Evolutionary conservation across 1,140 invertebrate species (phyloP).

Genomic region (Gyrodactylus salaris): DNA sequence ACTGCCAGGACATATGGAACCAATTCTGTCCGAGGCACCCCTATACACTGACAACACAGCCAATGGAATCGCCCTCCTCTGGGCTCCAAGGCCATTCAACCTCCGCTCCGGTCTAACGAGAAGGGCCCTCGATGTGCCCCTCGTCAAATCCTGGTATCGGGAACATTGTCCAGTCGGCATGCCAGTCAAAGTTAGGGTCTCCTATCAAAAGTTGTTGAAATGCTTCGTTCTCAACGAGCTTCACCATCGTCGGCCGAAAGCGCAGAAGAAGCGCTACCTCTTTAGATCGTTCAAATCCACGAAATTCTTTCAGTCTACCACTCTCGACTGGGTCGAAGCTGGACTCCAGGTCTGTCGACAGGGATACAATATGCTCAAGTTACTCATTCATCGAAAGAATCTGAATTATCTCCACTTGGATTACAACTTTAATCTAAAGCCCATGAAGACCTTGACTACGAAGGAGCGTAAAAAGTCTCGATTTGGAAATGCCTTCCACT

Average conservation of each 20-base stretch:
- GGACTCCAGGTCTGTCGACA: conserved; percentile 58
- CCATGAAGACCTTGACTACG: conserved; percentile 90
- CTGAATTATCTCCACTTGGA: conserved; percentile 95
- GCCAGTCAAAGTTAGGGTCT: conserved; percentile 91
- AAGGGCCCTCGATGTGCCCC: conserved; percentile 67
- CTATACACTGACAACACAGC: conserved; percentile 92
- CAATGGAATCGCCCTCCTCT: conserved; percentile 84
- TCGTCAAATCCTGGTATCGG: conserved; percentile 72
- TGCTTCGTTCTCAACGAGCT: conserved; percentile 88
- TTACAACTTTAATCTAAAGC: conserved; percentile 98
- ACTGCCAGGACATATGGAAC: conserved; percentile 49
- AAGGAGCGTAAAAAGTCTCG: conserved; percentile 95
- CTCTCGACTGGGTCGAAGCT: conserved; percentile 79
- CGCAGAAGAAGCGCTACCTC: conserved; percentile 82
- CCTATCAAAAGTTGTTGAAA: conserved; percentile 89
- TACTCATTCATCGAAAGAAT: conserved; percentile 94
- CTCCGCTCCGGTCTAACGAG: conserved; percentile 45
- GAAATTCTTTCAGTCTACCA: conserved; percentile 98
- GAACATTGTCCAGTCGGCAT: conserved; percentile 92
- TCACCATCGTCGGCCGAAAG: conserved; percentile 78
- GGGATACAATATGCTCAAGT: conserved; percentile 96
- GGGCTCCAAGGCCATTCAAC: conserved; percentile 89
- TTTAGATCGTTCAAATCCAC: conserved; percentile 97
- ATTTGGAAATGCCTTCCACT: conserved; percentile 96
- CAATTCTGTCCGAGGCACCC: conserved; percentile 66